Evolutionary conservation across 2,797 vertebrate genomes (phyloP).

Genomic region (Acanthornis magna): DNA sequence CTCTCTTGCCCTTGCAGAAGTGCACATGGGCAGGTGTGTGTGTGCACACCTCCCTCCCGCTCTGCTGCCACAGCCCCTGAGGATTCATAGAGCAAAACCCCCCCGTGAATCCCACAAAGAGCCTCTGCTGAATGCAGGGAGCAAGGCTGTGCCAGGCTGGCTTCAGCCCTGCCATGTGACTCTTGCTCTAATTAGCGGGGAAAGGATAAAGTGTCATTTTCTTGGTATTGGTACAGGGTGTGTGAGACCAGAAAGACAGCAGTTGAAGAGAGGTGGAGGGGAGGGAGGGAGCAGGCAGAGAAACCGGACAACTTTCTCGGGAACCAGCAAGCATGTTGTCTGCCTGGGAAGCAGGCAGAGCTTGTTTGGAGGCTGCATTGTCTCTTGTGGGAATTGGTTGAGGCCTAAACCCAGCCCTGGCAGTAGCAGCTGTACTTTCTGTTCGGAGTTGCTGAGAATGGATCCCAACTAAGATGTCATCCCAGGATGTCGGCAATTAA

Average conservation of each 20-base stretch:
- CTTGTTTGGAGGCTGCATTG: conserved; percentile 41
- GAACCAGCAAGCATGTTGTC: neutral
- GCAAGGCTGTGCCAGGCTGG: neutral
- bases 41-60: neutral
- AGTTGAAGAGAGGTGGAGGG: neutral
- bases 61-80: neutral
- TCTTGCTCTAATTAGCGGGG: neutral
- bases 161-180: neutral
- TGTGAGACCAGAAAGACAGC: neutral
- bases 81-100: neutral
- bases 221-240: neutral
- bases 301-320: neutral
- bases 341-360: conserved; percentile 23
- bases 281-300: neutral
- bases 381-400: conserved; percentile 54
- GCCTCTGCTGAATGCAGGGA: neutral
- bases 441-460: conserved; percentile 31
- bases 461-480: conserved; percentile 62
- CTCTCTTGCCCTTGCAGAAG: conserved; percentile 19
- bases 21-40: neutral
- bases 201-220: neutral
- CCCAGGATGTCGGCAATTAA: conserved; percentile 64
- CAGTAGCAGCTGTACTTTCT: conserved; percentile 63
- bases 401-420: conserved; percentile 54
- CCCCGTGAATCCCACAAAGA: accelerated